Base-by-base conservation (phyloP, 2,797 vertebrate genomes). In the Limosa lapponica region DNA sequence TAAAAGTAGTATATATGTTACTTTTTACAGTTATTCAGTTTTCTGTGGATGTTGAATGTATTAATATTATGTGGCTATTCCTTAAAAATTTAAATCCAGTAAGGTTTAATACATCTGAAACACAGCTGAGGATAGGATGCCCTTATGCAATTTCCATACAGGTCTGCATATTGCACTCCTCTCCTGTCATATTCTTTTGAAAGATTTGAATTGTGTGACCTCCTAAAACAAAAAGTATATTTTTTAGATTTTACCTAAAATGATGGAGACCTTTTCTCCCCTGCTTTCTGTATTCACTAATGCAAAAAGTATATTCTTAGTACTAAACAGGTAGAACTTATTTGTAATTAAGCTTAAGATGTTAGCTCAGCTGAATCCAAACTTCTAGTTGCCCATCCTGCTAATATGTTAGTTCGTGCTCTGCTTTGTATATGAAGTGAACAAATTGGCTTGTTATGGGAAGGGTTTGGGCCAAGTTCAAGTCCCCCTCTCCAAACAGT, bases 1-100 rank as follows among this genome's bases (percentile, higher is more conserved):
- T 99, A 97, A 97, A 82, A 94, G 70, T 46, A 32, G 5, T 11
- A 5, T 51, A 11, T 32, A 16, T 44, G 32, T 43, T 52, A 27
- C 62, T 43, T 64, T 34, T 61, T 66, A 5, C 28, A 86, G 19
- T 55, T 43, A 25, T 22, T 57, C 55, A 2, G 43, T 74, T 95
- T 85, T 92, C 57, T 78, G 20, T 59, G 52, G 51, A 30, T 61
- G 55, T 13, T 49, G 57, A 77, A 61, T 3, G 7, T 59, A 58
- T 75, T 48, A 48, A 6, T 54, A 34, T 64, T 90, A 10, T 39
- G 37, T 66, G 75, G 25, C 23, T 72, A 5, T 83, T 84, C 23
- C 24, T 82, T 62, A 65, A 49, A 78, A 75, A 57, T 46, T 46
- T 49, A 74, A 58, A 52, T 58, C 37, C 3, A 2, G 3, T 27